Evolutionary conservation across 2,888 invertebrate species (phyloP).

Genomic region (Drosophila borborema): DNA sequence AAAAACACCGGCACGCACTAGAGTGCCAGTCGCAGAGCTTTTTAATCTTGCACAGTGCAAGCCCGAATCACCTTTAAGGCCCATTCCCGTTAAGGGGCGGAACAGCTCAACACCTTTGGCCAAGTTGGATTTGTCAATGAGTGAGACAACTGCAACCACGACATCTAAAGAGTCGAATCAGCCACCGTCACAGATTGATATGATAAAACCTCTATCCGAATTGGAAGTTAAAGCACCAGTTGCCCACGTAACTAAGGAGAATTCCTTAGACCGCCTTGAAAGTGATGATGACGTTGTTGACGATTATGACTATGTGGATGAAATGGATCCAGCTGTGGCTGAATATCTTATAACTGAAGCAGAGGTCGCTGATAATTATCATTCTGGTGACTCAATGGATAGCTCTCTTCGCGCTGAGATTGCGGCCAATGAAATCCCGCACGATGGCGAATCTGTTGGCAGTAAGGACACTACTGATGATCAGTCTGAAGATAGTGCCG

Average conservation of each 20-base stretch:
- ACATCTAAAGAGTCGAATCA: neutral
- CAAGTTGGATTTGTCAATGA: conserved; percentile 17
- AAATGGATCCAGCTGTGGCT: neutral
- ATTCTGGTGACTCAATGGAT: conserved; percentile 84
- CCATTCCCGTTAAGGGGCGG: conserved; percentile 31
- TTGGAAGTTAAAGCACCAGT: conserved; percentile 9
- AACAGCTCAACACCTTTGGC: conserved; percentile 63
- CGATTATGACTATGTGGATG: neutral
- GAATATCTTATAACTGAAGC: conserved; percentile 78
- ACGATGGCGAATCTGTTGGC: conserved; percentile 86
- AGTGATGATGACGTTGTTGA: conserved; percentile 35
- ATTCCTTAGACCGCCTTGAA: neutral
- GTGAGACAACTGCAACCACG: neutral
- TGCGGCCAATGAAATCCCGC: conserved; percentile 86
- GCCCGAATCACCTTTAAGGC: conserved; percentile 33
- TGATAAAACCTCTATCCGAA: conserved; percentile 38
- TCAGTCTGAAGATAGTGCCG: conserved; percentile 82
- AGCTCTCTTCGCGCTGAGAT: conserved; percentile 86
- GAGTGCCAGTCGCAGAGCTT: neutral
- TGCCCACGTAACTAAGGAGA: neutral
- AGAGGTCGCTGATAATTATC: conserved; percentile 71
- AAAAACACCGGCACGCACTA: conserved; percentile 68
- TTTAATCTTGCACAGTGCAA: neutral
- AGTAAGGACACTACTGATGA: conserved; percentile 86
- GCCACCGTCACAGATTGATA: conserved; percentile 55